Evolutionary conservation across 1,140 invertebrate species (phyloP), one percentile per base, ranked within the genome.

Genomic region (Brachystomella parvula): DNA sequence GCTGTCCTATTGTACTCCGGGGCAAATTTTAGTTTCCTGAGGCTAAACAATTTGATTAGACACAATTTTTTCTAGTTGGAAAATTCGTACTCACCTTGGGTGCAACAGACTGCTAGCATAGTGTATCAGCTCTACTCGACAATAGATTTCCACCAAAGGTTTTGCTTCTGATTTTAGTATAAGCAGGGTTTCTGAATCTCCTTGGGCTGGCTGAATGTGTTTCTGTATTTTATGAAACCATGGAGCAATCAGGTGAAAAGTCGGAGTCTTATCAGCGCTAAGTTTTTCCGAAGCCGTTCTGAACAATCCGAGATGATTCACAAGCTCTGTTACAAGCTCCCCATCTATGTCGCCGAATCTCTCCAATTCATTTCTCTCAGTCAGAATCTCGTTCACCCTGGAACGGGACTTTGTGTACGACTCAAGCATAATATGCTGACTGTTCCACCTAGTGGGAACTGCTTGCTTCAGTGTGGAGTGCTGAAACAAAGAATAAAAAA

Each of bases 381-480:
- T 15, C 21, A 63, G 28, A 63, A 63, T 63, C 19, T 47, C 3
- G 9, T 39, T 39, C 3, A 63, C 28, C 2, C 3, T 30, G 3
- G 9, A 6, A 6, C 3, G 3, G 12, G 61, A 59, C n/a, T 21
- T 47, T 3, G 19, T 3, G 44, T 63, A 63, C 9, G 33, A 47
- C 26, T 63, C 33, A 39, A 63, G 61, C 61, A 63, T 63, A 9
- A 63, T 63, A 3, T 57, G 33, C n/a, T 63, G 61, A 47, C 32
- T 53, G 28, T 63, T 63, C 61, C 61, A 63, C 3, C 61, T 6
- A 9, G 61, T 63, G 12, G 12, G 12, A 17, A 63, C 44, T 31
- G 56, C 61, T 63, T 63, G 61, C 33, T 63, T 63, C 61, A 63
- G 28, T 12, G 61, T 60, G 9, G 39, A n/a, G n/a, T n/a, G n/a